Conservation (phyloP, 2,888 invertebrate species). For the Drosophila anomelani region DNA sequence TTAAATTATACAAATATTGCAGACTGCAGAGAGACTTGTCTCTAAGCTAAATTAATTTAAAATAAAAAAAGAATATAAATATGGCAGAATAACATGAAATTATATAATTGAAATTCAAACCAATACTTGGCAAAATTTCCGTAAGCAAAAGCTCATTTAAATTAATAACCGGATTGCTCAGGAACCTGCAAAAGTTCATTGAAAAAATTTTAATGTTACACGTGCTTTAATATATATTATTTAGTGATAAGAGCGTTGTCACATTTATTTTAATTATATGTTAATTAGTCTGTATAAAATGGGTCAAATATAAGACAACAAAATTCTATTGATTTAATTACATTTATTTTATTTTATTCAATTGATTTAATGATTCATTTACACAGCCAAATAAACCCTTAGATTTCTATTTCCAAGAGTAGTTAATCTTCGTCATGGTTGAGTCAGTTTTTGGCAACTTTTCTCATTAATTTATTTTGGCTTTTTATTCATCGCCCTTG, state of each 20-base stretch:
- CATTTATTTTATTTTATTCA: too few relatives aligned
- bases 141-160: background rate
- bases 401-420: conserved; percentile 12
- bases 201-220: background rate
- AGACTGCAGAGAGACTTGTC: background rate
- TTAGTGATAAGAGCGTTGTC: background rate
- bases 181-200: background rate
- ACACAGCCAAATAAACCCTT: background rate
- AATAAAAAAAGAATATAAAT: background rate
- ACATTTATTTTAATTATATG: background rate
- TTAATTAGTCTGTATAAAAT: background rate
- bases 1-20: background rate
- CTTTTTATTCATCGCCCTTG: conserved; percentile 60
- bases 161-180: background rate
- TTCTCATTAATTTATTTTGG: conserved; percentile 11
- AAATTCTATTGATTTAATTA: background rate
- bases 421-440: conserved; percentile 3
- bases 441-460: conserved; percentile 2
- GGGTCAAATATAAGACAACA: background rate
- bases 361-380: background rate
- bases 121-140: background rate
- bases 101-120: conserved; percentile 3
- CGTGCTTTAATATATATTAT: background rate
- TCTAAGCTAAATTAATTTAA: background rate
- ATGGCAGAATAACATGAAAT: background rate